Evolutionary conservation across 2,888 invertebrate species (phyloP).

Genomic region (Leucoma salicis): DNA sequence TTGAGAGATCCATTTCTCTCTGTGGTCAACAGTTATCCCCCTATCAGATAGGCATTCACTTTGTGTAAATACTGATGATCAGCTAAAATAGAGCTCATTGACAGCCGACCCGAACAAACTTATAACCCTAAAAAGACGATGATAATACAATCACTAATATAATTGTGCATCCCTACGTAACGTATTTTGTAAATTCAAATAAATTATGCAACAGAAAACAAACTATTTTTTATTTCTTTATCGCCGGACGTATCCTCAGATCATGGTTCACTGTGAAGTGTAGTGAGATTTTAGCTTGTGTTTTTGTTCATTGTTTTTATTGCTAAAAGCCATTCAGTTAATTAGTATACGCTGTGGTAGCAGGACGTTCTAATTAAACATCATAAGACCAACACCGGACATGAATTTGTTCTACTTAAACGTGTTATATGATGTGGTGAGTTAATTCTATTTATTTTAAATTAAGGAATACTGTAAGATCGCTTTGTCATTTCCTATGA

Average conservation of each 20-base stretch:
- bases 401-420: slow-evolving; percentile 56
- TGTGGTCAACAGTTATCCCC: too few relatives aligned
- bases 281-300: slow-evolving; percentile 46
- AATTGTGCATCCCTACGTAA: not conserved
- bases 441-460: slow-evolving; percentile 27
- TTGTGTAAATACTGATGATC: too few relatives aligned
- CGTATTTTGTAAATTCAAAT: slow-evolving; percentile 11
- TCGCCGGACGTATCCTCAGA: slow-evolving; percentile 53
- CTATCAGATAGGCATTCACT: too few relatives aligned
- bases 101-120: too few relatives aligned
- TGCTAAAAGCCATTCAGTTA: slow-evolving; percentile 67
- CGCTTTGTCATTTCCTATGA: slow-evolving; percentile 5
- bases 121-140: too few relatives aligned
- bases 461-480: slow-evolving; percentile 7
- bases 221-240: slow-evolving; percentile 20
- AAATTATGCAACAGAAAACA: slow-evolving; percentile 14
- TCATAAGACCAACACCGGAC: slow-evolving; percentile 48
- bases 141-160: too few relatives aligned
- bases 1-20: too few relatives aligned
- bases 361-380: slow-evolving; percentile 64
- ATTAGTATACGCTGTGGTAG: slow-evolving; percentile 58
- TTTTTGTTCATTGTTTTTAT: slow-evolving; percentile 58
- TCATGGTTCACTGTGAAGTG: slow-evolving; percentile 40
- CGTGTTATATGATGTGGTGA: too few relatives aligned
- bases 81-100: too few relatives aligned